phyloP scores from a whole-genome alignment of 1,140 invertebrate species.

The Neodiprion virginianus region DNA sequence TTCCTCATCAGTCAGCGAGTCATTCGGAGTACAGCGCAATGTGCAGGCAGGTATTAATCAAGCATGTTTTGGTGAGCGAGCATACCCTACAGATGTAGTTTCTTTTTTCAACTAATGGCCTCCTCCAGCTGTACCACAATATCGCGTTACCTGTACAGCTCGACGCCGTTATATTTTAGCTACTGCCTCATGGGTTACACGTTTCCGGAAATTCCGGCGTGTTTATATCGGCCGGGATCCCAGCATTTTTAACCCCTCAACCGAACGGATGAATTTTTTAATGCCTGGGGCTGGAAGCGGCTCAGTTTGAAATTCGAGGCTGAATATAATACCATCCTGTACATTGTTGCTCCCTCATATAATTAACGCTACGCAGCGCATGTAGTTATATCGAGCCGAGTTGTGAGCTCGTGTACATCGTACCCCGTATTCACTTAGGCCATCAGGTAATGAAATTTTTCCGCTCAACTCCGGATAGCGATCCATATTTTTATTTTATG shows the following conservation, averaged over 20 bases:
- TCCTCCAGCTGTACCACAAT: background rate
- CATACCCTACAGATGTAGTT: background rate
- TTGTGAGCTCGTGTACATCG: too few species aligned
- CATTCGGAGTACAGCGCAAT: too few species aligned
- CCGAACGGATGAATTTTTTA: slow-evolving; percentile 2
- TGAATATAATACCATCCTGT: background rate
- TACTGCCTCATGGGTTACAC: too few species aligned
- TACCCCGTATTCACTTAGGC: background rate
- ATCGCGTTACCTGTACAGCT: background rate
- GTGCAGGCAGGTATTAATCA: too few species aligned
- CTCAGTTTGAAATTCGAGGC: background rate
- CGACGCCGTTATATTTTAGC: background rate
- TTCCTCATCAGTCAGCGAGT: too few species aligned
- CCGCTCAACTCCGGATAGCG: background rate
- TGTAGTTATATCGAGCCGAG: background rate
- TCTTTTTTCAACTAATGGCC: background rate
- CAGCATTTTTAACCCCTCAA: background rate
- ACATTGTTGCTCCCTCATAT: background rate
- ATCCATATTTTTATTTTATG: too few species aligned
- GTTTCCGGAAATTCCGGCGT: too few species aligned
- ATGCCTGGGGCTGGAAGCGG: slow-evolving; percentile 1
- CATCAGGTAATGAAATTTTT: background rate
- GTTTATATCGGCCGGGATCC: background rate
- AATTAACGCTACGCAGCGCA: background rate
- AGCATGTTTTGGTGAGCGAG: too few species aligned